A percentile compares a stretch with the other conserved stretches of the same genome.
These are phyloP conservation scores for Drosophila conformis DNA, from an alignment of 2,888 invertebrate species.

Conservation along the genomic window DNA sequence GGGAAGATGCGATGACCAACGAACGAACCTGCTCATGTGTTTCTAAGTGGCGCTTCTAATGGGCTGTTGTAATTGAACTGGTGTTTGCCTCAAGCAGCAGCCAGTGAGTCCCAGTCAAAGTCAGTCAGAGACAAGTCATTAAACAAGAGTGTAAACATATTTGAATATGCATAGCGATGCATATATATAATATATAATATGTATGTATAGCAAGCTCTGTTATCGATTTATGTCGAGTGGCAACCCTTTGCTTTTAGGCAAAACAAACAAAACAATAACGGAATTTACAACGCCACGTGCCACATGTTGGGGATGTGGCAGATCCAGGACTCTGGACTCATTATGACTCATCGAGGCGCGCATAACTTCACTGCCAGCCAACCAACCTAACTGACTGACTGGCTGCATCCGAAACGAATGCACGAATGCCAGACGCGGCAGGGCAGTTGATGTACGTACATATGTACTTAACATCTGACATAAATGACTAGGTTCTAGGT, in stretches of 20 bases:
- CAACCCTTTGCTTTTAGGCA: slow-evolving; percentile 55
- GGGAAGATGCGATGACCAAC: slow-evolving; percentile 2
- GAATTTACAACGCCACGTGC: slow-evolving; percentile 56
- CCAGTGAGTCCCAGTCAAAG: background rate
- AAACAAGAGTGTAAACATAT: background rate
- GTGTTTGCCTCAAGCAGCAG: background rate
- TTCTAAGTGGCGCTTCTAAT: background rate
- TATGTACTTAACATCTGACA: slow-evolving; percentile 72
- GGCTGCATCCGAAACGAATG: slow-evolving; percentile 19
- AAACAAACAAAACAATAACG: slow-evolving; percentile 59
- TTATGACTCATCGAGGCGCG: slow-evolving; percentile 62
- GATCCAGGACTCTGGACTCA: slow-evolving; percentile 38
- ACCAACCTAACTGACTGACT: slow-evolving; percentile 15
- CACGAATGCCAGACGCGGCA: slow-evolving; percentile 36
- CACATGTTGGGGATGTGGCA: slow-evolving; percentile 3
- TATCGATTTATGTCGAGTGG: slow-evolving; percentile 34
- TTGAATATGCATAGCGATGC: background rate
- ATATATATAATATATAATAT: background rate
- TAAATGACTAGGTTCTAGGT: slow-evolving; percentile 32
- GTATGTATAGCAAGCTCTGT: background rate
- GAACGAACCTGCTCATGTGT: background rate
- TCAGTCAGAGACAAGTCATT: background rate
- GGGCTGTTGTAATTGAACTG: background rate
- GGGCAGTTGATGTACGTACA: slow-evolving; percentile 23
- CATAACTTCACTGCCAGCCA: slow-evolving; percentile 48